phyloP scores from a whole-genome alignment of 2,113 vertebrate species.

The Nothocercus julius region DNA sequence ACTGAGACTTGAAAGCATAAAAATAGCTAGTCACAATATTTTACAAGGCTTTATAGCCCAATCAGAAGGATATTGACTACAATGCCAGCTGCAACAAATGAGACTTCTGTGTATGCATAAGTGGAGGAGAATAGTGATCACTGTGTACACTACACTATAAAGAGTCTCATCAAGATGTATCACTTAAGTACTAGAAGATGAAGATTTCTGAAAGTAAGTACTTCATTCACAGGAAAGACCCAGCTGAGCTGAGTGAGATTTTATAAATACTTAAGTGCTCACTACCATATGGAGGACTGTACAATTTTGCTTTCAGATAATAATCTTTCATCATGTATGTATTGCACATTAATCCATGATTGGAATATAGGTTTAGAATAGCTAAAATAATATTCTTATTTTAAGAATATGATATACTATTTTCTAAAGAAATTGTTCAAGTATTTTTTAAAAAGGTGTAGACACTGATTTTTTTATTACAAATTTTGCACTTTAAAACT shows the following conservation, averaged over 20 bases:
- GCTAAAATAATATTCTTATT: background rate
- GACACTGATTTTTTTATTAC: background rate
- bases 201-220: background rate
- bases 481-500: background rate
- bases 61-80: background rate
- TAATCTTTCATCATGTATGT: background rate
- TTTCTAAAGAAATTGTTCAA: background rate
- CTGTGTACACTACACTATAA: accelerated
- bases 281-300: background rate
- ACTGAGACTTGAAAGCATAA: background rate
- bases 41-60: background rate
- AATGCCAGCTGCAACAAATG: background rate
- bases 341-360: background rate
- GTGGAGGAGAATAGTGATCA: background rate
- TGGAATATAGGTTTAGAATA: background rate
- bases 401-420: background rate
- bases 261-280: background rate
- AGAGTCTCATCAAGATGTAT: background rate
- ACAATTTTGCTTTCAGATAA: background rate
- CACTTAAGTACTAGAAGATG: background rate
- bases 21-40: background rate
- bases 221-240: background rate
- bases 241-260: background rate
- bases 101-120: accelerated
- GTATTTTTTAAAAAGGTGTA: background rate